Percentiles rank a stretch among this genome's conserved stretches.
Conservation (phyloP, 2,113 vertebrate species). For the Podiceps cristatus region DNA sequence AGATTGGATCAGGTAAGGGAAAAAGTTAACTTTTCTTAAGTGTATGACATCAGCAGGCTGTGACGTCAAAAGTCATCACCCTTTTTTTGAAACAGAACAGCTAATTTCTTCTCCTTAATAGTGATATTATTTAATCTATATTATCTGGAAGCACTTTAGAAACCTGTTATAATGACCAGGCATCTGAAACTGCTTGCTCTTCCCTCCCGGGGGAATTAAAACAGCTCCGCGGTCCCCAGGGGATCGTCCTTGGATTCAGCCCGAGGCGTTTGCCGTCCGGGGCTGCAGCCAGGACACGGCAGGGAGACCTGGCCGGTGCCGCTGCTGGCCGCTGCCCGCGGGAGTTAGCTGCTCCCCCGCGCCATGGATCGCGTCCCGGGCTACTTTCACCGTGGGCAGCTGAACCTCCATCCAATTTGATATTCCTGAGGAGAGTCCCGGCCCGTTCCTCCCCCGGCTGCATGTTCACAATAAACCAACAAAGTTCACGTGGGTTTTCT, state of each 20-base stretch:
- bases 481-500: neutral
- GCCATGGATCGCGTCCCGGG: neutral
- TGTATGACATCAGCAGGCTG: neutral
- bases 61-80: neutral
- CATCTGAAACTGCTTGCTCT: neutral
- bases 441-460: fast-evolving
- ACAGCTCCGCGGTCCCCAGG: fast-evolving
- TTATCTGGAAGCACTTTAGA: neutral
- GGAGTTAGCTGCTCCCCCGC: fast-evolving
- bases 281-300: neutral
- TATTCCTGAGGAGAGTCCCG: neutral
- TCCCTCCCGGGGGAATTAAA: neutral
- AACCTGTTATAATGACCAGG: fast-evolving
- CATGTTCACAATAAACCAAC: neutral
- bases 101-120: neutral
- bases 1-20: neutral
- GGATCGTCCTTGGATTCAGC: neutral
- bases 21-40: neutral
- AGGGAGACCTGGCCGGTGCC: neutral
- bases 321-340: fast-evolving
- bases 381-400: fast-evolving
- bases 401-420: neutral
- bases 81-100: neutral
- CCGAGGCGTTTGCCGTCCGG: neutral
- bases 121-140: neutral